Percentiles rank a stretch among this genome's conserved stretches.
phyloP scores from a whole-genome alignment of 1,140 invertebrate species.

The Spodoptera frugiperda region DNA sequence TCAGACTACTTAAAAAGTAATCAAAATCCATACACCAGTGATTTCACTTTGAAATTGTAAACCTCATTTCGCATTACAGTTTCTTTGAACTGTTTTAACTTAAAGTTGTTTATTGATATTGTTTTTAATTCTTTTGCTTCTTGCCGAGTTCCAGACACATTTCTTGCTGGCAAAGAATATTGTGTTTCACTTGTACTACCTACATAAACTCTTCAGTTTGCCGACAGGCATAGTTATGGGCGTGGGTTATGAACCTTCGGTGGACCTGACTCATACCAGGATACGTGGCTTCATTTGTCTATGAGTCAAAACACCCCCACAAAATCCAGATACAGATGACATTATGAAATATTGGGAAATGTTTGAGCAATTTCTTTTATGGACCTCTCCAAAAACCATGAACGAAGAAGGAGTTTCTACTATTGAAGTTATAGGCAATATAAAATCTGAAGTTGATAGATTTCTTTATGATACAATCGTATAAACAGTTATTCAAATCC shows the following conservation, averaged over 20 bases:
- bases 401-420: not conserved
- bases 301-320: slow-evolving; percentile 47
- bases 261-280: slow-evolving; percentile 46
- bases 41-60: slow-evolving; percentile 41
- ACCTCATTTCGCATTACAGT: slow-evolving; percentile 27
- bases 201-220: slow-evolving; percentile 40
- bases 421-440: too few species aligned
- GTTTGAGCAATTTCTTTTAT: slow-evolving; percentile 25
- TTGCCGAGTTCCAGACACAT: not conserved
- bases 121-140: slow-evolving; percentile 21
- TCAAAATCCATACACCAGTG: slow-evolving; percentile 34
- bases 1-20: slow-evolving; percentile 34
- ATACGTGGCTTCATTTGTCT: slow-evolving; percentile 42
- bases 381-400: not conserved
- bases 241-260: slow-evolving; percentile 39
- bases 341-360: slow-evolving; percentile 35
- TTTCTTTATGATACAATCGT: not conserved
- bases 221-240: slow-evolving; percentile 29
- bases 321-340: slow-evolving; percentile 42
- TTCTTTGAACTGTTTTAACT: slow-evolving; percentile 31
- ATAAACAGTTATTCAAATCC: slow-evolving; percentile 26
- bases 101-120: slow-evolving; percentile 1
- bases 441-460: not conserved
- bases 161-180: slow-evolving; percentile 30
- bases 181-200: slow-evolving; percentile 31